phyloP scores from a whole-genome alignment of 2,888 invertebrate species.

The Cataglyphis cursor region DNA sequence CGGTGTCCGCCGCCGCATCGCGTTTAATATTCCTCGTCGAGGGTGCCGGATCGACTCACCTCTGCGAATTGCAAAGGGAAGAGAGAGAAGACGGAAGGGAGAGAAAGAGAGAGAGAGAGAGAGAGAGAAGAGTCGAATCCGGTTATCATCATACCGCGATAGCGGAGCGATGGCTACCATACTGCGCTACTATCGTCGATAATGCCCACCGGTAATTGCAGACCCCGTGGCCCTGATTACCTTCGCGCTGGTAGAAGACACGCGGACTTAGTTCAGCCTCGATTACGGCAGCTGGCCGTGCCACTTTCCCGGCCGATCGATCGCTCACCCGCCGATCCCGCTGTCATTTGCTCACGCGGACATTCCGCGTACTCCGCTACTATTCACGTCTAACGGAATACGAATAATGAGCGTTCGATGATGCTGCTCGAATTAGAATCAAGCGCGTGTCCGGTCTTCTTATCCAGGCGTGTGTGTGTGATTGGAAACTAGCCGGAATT shows the following conservation, averaged over 20 bases:
- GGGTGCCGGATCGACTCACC: neutral
- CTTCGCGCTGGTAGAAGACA: constrained; percentile 49
- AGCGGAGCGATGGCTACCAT: constrained; percentile 41
- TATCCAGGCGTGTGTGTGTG: neutral
- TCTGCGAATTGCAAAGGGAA: neutral
- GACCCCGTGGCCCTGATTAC: constrained; percentile 62
- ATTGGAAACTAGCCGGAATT: neutral
- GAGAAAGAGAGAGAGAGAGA: neutral
- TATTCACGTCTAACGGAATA: constrained; percentile 41
- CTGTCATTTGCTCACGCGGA: constrained; percentile 61
- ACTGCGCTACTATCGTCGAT: constrained; percentile 54
- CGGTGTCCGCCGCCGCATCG: constrained; percentile 15
- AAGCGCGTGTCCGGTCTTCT: constrained; percentile 14
- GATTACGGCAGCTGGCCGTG: constrained; percentile 56
- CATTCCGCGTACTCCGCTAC: constrained; percentile 44
- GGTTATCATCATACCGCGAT: constrained; percentile 21
- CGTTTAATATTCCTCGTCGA: constrained; percentile 17
- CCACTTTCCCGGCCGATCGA: constrained; percentile 40
- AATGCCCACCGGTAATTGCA: constrained; percentile 66
- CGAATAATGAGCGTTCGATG: constrained; percentile 44
- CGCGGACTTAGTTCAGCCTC: constrained; percentile 48
- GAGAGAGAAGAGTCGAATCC: neutral
- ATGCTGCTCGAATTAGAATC: constrained; percentile 42
- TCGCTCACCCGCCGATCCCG: constrained; percentile 39
- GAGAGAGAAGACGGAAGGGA: neutral